Percentiles rank a stretch among this genome's conserved stretches.
Evolutionary conservation across 2,113 vertebrate genomes (phyloP).

Genomic region (Copsychus sechellarum): DNA sequence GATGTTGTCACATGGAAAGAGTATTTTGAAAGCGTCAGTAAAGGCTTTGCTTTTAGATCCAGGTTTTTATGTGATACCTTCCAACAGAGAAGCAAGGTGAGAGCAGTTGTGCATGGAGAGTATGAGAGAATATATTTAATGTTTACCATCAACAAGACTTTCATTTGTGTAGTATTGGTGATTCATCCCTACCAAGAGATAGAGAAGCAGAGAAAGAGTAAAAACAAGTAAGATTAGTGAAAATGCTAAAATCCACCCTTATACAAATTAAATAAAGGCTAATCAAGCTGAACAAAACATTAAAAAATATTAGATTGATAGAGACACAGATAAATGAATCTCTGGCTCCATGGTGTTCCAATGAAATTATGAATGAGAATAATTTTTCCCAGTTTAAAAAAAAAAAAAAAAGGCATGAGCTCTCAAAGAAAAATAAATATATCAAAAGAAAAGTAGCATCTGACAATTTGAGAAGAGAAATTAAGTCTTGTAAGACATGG

Average conservation of each 20-base stretch:
- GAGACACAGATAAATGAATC: neutral
- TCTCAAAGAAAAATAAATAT: neutral
- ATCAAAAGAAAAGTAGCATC: neutral
- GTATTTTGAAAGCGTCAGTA: neutral
- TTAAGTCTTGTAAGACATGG: neutral
- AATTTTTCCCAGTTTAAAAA: neutral
- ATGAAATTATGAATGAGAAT: neutral
- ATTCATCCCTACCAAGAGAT: neutral
- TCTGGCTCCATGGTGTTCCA: neutral
- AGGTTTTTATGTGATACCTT: neutral
- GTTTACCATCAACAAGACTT: neutral
- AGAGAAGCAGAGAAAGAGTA: neutral
- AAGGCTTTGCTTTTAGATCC: neutral
- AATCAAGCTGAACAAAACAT: neutral
- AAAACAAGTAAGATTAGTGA: neutral
- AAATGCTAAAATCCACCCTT: neutral
- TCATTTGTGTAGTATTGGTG: neutral
- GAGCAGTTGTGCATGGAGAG: neutral
- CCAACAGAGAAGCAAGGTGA: neutral
- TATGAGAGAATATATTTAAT: neutral
- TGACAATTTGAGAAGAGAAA: constrained; percentile 10
- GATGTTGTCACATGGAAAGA: rapidly evolving
- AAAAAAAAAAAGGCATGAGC: neutral
- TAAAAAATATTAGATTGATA: neutral
- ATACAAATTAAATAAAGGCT: neutral